Evolutionary conservation across 2,113 vertebrate genomes (phyloP).

Genomic region (Nycticebus coucang): DNA sequence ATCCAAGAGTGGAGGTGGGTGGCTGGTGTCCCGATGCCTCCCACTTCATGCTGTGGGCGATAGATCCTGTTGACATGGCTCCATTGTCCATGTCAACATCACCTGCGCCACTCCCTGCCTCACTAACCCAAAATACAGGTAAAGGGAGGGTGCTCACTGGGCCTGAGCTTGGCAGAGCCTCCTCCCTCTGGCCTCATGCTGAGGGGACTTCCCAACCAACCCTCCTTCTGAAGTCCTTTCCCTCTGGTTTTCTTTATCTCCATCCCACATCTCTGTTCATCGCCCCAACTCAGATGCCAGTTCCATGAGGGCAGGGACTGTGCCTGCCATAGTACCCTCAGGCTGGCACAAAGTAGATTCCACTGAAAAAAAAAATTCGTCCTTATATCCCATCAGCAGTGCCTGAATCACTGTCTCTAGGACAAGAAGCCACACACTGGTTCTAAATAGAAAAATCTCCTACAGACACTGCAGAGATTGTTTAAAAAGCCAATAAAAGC

Average conservation of each 20-base stretch:
- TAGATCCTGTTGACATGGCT: neutral
- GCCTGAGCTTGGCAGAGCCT: neutral
- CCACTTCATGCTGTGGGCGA: neutral
- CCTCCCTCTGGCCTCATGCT: neutral
- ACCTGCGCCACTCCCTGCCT: neutral
- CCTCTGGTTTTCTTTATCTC: neutral
- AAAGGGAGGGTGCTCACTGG: neutral
- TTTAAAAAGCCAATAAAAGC: neutral
- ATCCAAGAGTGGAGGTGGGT: neutral
- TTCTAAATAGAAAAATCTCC: neutral
- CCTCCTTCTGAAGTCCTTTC: neutral
- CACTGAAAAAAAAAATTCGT: neutral
- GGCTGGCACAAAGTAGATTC: neutral
- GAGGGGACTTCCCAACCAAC: neutral
- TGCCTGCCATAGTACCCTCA: neutral
- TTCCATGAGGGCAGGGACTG: neutral
- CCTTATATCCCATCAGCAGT: neutral
- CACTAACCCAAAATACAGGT: neutral
- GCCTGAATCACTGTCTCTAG: neutral
- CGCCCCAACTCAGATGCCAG: neutral
- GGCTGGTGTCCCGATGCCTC: neutral
- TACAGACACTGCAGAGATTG: neutral
- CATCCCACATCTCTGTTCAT: no score
- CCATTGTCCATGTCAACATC: fast-evolving
- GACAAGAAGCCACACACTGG: neutral